Conservation (phyloP, 1,140 invertebrate species). For the Anoplophora glabripennis region DNA sequence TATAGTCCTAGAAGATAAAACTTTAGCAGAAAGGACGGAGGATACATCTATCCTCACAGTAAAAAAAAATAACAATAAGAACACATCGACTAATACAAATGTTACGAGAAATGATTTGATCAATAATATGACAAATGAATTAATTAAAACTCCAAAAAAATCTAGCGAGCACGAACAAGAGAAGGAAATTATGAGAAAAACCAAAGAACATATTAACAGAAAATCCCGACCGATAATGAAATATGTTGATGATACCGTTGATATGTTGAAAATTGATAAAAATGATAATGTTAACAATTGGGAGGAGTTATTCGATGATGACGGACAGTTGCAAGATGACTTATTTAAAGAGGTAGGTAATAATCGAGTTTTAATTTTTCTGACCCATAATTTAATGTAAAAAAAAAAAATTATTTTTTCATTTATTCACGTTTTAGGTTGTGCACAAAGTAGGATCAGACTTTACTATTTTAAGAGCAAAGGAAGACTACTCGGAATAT, state of each 20-base stretch:
- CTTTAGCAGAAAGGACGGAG: too few species aligned
- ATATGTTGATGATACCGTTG: constrained; percentile 38
- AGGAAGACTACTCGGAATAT: constrained; percentile 39
- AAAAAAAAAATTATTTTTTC: not conserved
- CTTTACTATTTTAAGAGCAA: constrained; percentile 38
- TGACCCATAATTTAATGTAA: not conserved
- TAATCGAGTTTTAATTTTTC: constrained; percentile 2
- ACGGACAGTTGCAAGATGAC: constrained; percentile 37
- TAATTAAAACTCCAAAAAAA: constrained; percentile 3
- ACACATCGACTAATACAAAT: too few species aligned
- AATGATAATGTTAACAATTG: constrained; percentile 41
- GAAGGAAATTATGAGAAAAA: constrained; percentile 42
- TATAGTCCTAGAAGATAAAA: too few species aligned
- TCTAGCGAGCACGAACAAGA: constrained; percentile 37
- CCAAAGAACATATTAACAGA: constrained; percentile 43
- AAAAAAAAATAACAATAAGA: too few species aligned
- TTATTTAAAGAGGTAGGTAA: constrained; percentile 33
- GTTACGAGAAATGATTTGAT: too few species aligned
- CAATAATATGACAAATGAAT: too few species aligned
- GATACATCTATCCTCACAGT: too few species aligned
- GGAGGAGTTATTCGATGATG: constrained; percentile 44
- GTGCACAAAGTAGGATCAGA: constrained; percentile 36
- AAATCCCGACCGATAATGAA: constrained; percentile 41
- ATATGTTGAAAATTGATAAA: constrained; percentile 33
- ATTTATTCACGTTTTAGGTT: constrained; percentile 29